Percentiles rank a stretch among this genome's conserved stretches.
phyloP scores from a whole-genome alignment of 37 sponge, comb jelly and placozoan species.

The Crambe crambe region DNA sequence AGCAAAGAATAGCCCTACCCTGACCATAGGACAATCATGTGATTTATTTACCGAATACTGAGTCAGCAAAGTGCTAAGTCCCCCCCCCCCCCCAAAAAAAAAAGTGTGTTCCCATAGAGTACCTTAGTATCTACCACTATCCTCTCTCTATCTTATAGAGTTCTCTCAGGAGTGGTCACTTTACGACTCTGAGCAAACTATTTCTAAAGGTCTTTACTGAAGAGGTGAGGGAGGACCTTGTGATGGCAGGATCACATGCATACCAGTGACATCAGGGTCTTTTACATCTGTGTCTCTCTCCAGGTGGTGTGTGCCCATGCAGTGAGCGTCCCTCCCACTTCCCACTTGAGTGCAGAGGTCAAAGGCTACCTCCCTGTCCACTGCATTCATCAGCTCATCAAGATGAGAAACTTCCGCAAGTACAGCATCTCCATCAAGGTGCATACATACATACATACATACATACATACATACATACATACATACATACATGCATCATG shows the following conservation, averaged over 20 bases:
- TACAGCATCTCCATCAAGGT: conserved; percentile 77
- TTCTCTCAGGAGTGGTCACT: conserved; percentile 50
- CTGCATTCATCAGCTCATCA: conserved; percentile 87
- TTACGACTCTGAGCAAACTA: conserved; percentile 38
- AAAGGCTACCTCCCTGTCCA: conserved; percentile 85
- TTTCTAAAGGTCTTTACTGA: conserved; percentile 79
- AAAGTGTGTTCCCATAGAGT: no score
- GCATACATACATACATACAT: not conserved
- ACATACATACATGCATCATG: no score
- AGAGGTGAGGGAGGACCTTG: conserved; percentile 33
- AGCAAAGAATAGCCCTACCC: no score
- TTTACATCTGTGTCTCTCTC: not conserved
- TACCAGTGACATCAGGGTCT: not conserved
- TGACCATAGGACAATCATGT: not conserved
- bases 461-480: no score
- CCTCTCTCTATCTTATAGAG: conserved; percentile 21
- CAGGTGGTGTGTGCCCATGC: conserved; percentile 81
- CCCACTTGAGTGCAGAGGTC: conserved; percentile 66
- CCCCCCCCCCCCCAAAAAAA: not conserved
- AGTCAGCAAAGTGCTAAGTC: not conserved
- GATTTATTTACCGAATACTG: not conserved
- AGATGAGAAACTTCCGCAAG: conserved; percentile 70
- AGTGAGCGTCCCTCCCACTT: conserved; percentile 75
- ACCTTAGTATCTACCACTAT: no score
- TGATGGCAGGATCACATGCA: no score